These are phyloP conservation scores for Menidia menidia DNA, from an alignment of 2,797 vertebrate genomes.

Conservation along the genomic window DNA sequence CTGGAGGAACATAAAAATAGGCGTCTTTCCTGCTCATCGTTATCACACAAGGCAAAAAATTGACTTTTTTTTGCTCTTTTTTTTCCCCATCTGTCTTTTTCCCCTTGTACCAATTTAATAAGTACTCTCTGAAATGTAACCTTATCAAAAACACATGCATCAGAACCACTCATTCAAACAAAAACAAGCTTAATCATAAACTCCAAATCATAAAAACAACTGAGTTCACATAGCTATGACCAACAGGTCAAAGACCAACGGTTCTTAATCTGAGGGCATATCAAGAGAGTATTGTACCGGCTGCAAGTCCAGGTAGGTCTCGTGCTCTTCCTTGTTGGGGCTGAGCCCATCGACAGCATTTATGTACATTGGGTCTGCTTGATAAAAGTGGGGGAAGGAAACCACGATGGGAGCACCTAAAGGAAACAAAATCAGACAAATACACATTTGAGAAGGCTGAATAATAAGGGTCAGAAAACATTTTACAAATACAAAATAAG, in stretches of 20 bases:
- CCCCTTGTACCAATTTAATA: background rate
- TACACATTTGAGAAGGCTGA: conserved; percentile 4
- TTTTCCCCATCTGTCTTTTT: background rate
- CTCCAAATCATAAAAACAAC: background rate
- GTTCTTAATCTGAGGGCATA: background rate
- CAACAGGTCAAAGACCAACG: background rate
- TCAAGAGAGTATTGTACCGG: conserved; percentile 72
- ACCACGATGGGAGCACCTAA: conserved; percentile 86
- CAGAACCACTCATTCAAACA: background rate
- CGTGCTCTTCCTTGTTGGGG: conserved; percentile 86
- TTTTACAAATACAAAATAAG: conserved; percentile 34
- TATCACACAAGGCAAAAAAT: background rate
- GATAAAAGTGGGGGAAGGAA: conserved; percentile 89
- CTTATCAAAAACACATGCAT: background rate
- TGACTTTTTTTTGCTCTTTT: background rate
- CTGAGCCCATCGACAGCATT: conserved; percentile 83
- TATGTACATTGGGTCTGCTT: conserved; percentile 84
- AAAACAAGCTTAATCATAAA: too few species aligned
- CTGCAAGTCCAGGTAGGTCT: conserved; percentile 87
- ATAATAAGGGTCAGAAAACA: background rate
- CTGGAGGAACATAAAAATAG: conserved; percentile 52
- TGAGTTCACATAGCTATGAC: conserved; percentile 6
- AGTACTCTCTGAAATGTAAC: background rate
- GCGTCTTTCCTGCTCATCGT: background rate
- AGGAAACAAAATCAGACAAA: conserved; percentile 8